Base-by-base conservation (phyloP, 2,888 invertebrate species). In the Orchestes rusci region DNA sequence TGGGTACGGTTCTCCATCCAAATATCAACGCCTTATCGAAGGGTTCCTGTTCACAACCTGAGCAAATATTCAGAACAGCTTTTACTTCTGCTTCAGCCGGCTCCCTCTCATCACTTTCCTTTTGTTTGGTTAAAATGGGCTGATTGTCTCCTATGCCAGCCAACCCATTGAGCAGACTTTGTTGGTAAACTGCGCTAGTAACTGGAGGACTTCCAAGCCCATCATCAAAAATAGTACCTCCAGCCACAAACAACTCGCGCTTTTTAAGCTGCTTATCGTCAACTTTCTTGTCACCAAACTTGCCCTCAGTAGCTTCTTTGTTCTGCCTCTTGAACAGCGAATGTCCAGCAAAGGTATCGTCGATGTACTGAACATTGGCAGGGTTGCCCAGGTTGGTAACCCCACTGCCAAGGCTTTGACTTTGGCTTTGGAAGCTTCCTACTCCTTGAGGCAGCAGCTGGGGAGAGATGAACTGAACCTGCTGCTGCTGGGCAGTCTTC, bases 51-150 rank as follows among this genome's bases (percentile, higher is more conserved):
- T 80, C 74, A 57, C 88, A 89, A 1, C 80, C 81, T 45, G 80
- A 77, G 66, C 89, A 89, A 2, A 86, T 70, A 54, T 80, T 75
- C 82, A 87, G 82, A 1, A 88, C 85, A 7, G 83, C 83, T 55
- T 74, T 80, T 0, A 88, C 88, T 65, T 88, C 88, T 19, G 82
- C 85, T 63, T 88, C 87, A 1, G 88, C 88, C 0, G 87, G 86
- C 57, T 88, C 88, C 30, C 84, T 73, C 57, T 84, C 86, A 47
- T 85, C 82, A 55, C 79, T 72, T 48, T 76, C 79, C 56, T 82
- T 81, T 51, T 77, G 69, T 56, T 76, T 75, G 53, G 75, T 72
- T 3, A 67, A 52, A 41, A 78, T 70, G 1, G 77, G 75, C 34
- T 75, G 63, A 50, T 79, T 79, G 4, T 80, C 75, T 0, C 83